Conservation (phyloP, 2,797 vertebrate genomes). For the Petrocephalus sullivani region DNA sequence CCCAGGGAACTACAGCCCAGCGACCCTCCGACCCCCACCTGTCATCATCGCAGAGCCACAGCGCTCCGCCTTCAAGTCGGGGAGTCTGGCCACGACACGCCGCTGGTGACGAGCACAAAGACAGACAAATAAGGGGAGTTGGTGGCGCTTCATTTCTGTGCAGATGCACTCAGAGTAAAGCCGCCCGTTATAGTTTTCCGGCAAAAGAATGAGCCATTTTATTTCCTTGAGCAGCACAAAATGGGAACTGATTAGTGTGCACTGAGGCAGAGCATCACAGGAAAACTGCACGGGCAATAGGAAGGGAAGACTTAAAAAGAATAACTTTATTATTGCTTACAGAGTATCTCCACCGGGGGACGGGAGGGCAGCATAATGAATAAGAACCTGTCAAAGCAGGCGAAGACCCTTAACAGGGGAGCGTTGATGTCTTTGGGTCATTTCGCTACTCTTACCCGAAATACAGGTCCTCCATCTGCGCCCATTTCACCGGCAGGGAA, state of each 20-base stretch:
- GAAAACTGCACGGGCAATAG: not conserved
- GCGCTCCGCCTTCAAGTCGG: too few species aligned
- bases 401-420: not conserved
- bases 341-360: not conserved
- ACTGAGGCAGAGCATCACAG: not conserved
- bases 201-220: not conserved
- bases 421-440: not conserved
- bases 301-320: slow-evolving; percentile 5
- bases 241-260: slow-evolving; percentile 4
- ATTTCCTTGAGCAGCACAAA: not conserved
- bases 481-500: not conserved
- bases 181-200: not conserved
- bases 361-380: not conserved
- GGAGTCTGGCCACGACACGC: too few species aligned
- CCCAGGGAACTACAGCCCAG: not conserved
- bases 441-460: not conserved
- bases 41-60: not conserved
- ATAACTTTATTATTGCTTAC: not conserved
- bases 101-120: too few species aligned
- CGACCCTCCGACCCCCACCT: not conserved
- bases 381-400: not conserved
- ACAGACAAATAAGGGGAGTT: not conserved
- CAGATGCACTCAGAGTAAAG: not conserved
- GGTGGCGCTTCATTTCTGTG: not conserved
- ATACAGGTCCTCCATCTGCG: not conserved